A percentile compares a stretch with the other conserved stretches of the same genome.
These are phyloP conservation scores for Oopsacas minuta DNA, from an alignment of 37 sponge, comb jelly and placozoan genomes.

Conservation along the genomic window DNA sequence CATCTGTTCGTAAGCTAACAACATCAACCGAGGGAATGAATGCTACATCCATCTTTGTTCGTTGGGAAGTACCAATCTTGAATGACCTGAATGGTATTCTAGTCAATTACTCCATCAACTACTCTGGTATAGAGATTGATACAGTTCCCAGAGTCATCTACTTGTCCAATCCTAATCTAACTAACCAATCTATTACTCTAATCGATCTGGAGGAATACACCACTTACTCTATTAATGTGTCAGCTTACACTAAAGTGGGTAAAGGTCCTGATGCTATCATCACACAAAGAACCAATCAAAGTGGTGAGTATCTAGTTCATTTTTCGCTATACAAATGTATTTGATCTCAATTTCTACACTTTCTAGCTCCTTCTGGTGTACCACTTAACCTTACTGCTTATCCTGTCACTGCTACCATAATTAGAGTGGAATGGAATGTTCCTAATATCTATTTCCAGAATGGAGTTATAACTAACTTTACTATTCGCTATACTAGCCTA, in stretches of 20 bases:
- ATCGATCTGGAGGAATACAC: neutral
- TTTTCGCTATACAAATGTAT: neutral
- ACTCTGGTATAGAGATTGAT: constrained; percentile 17
- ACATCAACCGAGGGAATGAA: neutral
- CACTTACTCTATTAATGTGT: neutral
- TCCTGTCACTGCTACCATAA: neutral
- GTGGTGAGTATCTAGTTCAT: neutral
- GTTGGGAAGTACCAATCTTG: neutral
- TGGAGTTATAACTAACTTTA: neutral
- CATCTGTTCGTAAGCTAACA: constrained; percentile 5
- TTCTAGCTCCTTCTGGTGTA: neutral
- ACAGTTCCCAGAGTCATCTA: constrained; percentile 17
- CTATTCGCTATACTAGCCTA: neutral
- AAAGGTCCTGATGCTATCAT: constrained; percentile 2
- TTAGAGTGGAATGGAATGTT: neutral
- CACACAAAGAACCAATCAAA: constrained; percentile 1
- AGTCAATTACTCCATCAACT: neutral
- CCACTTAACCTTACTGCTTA: neutral
- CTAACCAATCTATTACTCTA: neutral
- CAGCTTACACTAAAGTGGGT: constrained; percentile 9
- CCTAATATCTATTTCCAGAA: constrained; percentile 8
- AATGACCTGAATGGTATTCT: constrained; percentile 11
- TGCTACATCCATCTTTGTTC: neutral
- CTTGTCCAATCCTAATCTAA: neutral
- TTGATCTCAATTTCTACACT: neutral